Conservation (phyloP, 2,797 vertebrate genomes). For the Tangara arthus region DNA sequence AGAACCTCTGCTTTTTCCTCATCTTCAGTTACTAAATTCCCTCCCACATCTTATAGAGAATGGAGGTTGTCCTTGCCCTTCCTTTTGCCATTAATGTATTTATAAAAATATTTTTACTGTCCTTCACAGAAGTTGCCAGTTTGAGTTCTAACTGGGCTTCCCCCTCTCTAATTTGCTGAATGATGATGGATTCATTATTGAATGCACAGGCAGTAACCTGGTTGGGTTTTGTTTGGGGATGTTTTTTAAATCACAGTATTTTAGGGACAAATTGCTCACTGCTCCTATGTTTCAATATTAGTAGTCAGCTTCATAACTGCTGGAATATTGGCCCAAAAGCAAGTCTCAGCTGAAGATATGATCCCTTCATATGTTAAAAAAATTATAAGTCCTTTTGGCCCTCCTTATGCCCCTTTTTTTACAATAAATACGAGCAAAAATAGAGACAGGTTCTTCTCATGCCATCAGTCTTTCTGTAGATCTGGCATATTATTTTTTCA, state of each 20-base stretch:
- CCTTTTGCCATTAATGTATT: not conserved
- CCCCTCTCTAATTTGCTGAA: not conserved
- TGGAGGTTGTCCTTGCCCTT: not conserved
- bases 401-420: not conserved
- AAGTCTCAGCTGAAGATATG: not conserved
- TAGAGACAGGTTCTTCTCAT: not conserved
- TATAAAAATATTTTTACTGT: not conserved
- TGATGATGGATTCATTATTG: not conserved
- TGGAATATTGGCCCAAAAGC: not conserved
- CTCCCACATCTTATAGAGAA: not conserved
- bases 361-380: not conserved
- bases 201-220: not conserved
- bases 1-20: not conserved
- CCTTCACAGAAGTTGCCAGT: not conserved
- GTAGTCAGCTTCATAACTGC: not conserved
- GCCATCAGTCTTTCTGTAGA: not conserved
- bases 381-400: not conserved
- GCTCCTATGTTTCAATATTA: not conserved
- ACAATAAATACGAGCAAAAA: not conserved
- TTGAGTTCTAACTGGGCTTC: not conserved
- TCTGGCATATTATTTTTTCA: not conserved
- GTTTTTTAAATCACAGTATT: not conserved
- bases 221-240: not conserved
- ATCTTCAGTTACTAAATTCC: not conserved
- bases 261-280: not conserved